phyloP scores from a whole-genome alignment of 2,113 vertebrate genomes.

The Tachysurus fulvidraco region DNA sequence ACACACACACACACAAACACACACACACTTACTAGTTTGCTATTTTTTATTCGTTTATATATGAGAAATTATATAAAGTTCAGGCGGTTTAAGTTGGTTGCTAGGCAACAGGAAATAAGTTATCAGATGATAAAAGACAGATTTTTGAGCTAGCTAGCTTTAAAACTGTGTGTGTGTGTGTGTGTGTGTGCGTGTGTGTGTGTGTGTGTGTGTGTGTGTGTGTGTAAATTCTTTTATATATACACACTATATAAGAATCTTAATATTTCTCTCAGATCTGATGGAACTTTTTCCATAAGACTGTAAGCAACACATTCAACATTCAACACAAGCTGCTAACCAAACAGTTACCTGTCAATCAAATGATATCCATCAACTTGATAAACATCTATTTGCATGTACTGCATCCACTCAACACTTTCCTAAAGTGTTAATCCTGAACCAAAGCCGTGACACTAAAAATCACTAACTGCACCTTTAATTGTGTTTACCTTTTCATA shows the following conservation, averaged over 20 bases:
- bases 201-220: no score
- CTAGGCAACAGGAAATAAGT: neutral
- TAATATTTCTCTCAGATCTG: neutral
- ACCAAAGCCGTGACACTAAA: neutral
- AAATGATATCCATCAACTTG: no score
- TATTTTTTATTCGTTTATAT: neutral
- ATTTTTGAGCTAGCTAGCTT: neutral
- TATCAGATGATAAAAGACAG: neutral
- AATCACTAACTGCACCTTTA: neutral
- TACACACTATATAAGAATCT: neutral
- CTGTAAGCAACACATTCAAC: no score
- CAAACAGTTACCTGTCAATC: neutral
- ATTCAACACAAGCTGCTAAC: no score
- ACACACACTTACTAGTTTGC: neutral
- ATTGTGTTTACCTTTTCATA: neutral
- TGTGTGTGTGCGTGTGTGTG: no score
- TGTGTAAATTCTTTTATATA: neutral
- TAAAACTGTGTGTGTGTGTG: no score
- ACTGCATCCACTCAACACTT: no score
- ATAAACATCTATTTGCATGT: no score
- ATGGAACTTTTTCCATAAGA: neutral
- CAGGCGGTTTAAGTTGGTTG: neutral
- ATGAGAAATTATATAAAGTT: neutral
- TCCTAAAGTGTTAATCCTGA: neutral
- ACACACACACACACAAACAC: slow-evolving; percentile 1